phyloP scores from a whole-genome alignment of 2,113 vertebrate genomes.

The Riparia riparia region DNA sequence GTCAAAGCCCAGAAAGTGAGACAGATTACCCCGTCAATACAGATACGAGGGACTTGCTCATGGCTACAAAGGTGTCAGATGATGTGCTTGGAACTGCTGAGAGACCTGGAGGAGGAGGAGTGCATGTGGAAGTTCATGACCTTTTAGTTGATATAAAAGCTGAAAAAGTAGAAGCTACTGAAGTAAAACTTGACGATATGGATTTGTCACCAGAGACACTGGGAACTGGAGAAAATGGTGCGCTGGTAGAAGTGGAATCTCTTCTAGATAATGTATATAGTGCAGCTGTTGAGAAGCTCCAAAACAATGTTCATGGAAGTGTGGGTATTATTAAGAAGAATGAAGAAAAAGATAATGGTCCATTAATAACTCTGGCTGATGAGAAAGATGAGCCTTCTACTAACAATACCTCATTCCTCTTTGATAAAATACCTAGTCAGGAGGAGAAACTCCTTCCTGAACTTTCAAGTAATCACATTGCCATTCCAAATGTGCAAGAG shows the following conservation, averaged over 20 bases:
- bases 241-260: conserved; percentile 90
- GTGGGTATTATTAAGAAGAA: conserved; percentile 87
- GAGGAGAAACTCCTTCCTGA: conserved; percentile 88
- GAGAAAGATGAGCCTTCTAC: conserved; percentile 93
- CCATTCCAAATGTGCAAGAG: conserved; percentile 82
- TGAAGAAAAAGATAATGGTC: conserved; percentile 91
- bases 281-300: conserved; percentile 96
- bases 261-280: conserved; percentile 95
- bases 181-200: conserved; percentile 97
- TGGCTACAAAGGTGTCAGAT: conserved; percentile 86
- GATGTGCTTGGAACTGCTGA: conserved; percentile 79
- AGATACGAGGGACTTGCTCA: conserved; percentile 89
- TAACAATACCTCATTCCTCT: conserved; percentile 85
- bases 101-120: conserved; percentile 79
- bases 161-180: conserved; percentile 98
- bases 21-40: conserved; percentile 90
- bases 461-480: conserved; percentile 83
- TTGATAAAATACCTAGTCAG: conserved; percentile 81
- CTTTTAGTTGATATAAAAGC: conserved; percentile 96
- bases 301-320: conserved; percentile 84
- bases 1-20: conserved; percentile 97
- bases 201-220: conserved; percentile 94
- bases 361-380: conserved; percentile 94
- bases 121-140: conserved; percentile 95
- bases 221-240: conserved; percentile 86